Conservation (phyloP, 1,140 invertebrate genomes). For the Agrilus planipennis region DNA sequence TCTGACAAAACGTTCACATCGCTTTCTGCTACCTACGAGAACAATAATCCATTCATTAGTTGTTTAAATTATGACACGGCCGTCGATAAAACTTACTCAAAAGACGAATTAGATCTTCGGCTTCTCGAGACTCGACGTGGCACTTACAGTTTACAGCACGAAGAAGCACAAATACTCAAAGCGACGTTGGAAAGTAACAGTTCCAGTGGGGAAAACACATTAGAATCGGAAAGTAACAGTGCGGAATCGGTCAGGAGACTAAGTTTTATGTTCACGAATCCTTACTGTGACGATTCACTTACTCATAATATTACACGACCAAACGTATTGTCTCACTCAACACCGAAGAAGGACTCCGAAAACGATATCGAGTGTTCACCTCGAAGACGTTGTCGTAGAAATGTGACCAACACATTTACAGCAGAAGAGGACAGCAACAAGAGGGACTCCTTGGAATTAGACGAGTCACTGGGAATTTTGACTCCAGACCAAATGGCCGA, state of each 20-base stretch:
- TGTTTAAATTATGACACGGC: neutral
- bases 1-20: neutral
- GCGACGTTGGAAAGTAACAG: neutral
- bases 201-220: neutral
- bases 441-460: conserved; percentile 28
- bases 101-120: neutral
- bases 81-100: neutral
- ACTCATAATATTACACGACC: neutral
- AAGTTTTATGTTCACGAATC: neutral
- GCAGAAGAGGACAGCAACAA: conserved; percentile 21
- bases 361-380: conserved; percentile 3
- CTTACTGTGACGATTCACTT: neutral
- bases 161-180: too few relatives aligned
- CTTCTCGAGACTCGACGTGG: neutral
- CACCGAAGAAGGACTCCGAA: neutral
- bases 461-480: conserved; percentile 72
- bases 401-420: neutral
- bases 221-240: neutral
- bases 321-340: conserved; percentile 3
- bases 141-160: neutral
- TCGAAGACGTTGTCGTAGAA: conserved; percentile 4
- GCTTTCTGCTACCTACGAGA: neutral
- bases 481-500: conserved; percentile 79
- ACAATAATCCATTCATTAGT: neutral
- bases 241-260: neutral